phyloP scores from a whole-genome alignment of 1,140 invertebrate genomes.

The Chironomus striatipennis region DNA sequence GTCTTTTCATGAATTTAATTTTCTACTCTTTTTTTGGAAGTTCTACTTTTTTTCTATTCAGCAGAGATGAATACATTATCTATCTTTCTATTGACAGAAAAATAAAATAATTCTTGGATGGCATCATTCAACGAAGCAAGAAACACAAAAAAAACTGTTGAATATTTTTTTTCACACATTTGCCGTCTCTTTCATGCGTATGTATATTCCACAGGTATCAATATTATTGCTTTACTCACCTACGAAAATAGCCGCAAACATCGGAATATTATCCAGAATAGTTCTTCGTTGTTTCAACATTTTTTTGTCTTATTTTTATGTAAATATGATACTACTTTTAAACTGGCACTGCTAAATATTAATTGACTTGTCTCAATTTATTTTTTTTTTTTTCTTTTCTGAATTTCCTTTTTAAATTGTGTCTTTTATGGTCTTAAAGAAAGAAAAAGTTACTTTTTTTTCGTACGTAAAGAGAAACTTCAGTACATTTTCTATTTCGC shows the following conservation, averaged over 20 bases:
- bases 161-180: background rate
- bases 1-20: too few species aligned
- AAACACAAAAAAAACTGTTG: constrained; percentile 19
- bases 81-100: too few species aligned
- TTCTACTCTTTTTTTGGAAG: too few species aligned
- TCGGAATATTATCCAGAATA: background rate
- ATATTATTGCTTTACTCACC: background rate
- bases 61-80: too few species aligned
- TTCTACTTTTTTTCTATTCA: too few species aligned
- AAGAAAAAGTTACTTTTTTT: background rate
- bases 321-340: background rate
- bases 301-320: background rate
- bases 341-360: background rate
- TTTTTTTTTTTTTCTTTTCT: too few species aligned
- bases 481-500: background rate
- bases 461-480: background rate
- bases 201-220: constrained; percentile 2
- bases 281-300: background rate
- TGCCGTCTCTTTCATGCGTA: background rate
- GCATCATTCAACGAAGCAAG: background rate
- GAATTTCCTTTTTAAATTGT: too few species aligned
- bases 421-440: background rate
- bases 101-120: background rate
- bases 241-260: background rate
- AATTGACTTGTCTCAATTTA: too few species aligned